Evolutionary conservation across 2,888 invertebrate genomes (phyloP).

Genomic region (Rhimphoctona megacephalus): DNA sequence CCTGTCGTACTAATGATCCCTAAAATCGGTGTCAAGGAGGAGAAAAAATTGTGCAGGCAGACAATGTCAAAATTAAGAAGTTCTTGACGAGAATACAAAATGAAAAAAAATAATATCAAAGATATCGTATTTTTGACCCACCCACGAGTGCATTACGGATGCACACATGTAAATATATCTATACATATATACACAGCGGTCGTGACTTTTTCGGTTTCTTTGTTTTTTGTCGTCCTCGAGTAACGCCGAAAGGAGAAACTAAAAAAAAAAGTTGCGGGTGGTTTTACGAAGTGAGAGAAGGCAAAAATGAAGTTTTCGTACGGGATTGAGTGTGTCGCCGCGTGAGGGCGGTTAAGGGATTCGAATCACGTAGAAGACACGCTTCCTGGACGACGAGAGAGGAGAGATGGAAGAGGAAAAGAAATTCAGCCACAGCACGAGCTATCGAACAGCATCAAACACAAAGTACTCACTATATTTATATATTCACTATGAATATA

Average conservation of each 20-base stretch:
- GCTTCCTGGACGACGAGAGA: conserved; percentile 76
- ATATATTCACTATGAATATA: conserved; percentile 35
- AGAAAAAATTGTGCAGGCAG: not conserved
- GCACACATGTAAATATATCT: conserved; percentile 11
- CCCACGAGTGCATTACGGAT: conserved; percentile 48
- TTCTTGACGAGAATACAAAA: conserved; percentile 11
- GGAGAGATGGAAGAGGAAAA: not conserved
- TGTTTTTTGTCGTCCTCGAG: conserved; percentile 26
- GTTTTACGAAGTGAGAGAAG: conserved; percentile 38
- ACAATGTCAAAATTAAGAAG: conserved; percentile 33
- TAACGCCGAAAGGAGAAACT: conserved; percentile 34
- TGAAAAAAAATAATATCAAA: conserved; percentile 44
- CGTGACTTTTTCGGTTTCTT: conserved; percentile 20
- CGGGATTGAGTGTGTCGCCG: conserved; percentile 65
- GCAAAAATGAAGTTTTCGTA: conserved; percentile 56
- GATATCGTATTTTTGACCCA: conserved; percentile 51
- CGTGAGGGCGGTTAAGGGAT: conserved; percentile 72
- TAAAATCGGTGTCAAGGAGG: conserved; percentile 17
- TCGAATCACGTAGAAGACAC: conserved; percentile 80
- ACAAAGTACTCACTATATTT: conserved; percentile 21
- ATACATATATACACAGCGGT: conserved; percentile 39
- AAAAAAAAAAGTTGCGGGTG: conserved; percentile 40
- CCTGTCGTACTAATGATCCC: not conserved
- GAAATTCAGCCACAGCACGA: conserved; percentile 49
- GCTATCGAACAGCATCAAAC: conserved; percentile 47